These are phyloP conservation scores for Rhynchotus rufescens DNA, from an alignment of 2,797 vertebrate genomes.

Conservation along the genomic window DNA sequence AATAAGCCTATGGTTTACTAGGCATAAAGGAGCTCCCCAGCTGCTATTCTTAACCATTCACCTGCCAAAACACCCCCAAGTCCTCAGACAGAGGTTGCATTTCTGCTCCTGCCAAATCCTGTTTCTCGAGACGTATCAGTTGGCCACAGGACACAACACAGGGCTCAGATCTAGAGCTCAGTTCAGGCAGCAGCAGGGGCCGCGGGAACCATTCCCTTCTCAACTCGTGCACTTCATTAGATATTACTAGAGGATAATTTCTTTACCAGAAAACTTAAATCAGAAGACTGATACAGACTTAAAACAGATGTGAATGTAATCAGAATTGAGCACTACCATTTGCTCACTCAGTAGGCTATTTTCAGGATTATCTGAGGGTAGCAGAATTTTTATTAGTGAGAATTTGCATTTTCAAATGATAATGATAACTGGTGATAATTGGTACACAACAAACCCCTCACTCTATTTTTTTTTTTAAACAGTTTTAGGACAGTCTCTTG, in stretches of 20 bases:
- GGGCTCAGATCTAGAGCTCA: background rate
- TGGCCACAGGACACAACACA: background rate
- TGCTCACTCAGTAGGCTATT: background rate
- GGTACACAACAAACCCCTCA: background rate
- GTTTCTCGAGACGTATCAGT: background rate
- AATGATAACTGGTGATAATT: background rate
- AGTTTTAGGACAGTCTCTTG: background rate
- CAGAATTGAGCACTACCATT: background rate
- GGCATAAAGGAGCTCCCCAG: background rate
- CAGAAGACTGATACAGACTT: constrained; percentile 35
- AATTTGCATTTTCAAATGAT: background rate
- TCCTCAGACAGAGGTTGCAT: background rate
- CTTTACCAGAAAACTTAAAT: constrained; percentile 48
- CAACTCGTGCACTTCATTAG: constrained; percentile 29
- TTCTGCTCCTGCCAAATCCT: background rate
- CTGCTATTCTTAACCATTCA: no score
- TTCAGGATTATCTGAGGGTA: background rate
- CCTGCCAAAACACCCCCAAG: background rate
- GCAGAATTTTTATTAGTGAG: background rate
- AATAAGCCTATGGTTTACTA: background rate
- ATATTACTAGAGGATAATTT: background rate
- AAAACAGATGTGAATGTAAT: constrained; percentile 11
- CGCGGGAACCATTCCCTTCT: background rate
- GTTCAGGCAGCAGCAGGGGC: background rate
- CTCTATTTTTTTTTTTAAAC: background rate